Conservation (phyloP, 2,113 vertebrate species). For the Atherinomorus stipes region DNA sequence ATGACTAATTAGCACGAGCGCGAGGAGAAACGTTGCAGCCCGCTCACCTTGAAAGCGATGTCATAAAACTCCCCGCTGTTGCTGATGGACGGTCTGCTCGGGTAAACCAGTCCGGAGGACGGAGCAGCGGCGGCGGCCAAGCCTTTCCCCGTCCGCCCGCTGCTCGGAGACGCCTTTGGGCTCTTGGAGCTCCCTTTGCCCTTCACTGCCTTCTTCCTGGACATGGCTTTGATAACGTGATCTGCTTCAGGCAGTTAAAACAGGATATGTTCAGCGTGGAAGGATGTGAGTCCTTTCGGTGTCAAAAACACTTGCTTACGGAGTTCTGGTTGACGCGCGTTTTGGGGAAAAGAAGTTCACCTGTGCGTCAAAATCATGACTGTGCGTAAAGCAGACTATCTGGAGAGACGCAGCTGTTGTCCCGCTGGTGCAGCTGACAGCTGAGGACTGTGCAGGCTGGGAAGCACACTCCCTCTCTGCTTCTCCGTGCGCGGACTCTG, state of each 20-base stretch:
- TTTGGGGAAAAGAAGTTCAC: slow-evolving; percentile 54
- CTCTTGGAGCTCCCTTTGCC: slow-evolving; percentile 80
- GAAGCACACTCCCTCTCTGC: slow-evolving; percentile 45
- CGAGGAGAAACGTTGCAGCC: neutral
- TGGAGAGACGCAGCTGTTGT: slow-evolving; percentile 37
- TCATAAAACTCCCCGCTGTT: slow-evolving; percentile 93
- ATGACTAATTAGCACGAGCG: neutral
- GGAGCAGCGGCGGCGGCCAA: slow-evolving; percentile 70
- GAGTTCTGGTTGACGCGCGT: slow-evolving; percentile 10
- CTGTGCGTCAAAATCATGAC: slow-evolving; percentile 63
- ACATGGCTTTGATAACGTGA: slow-evolving; percentile 78
- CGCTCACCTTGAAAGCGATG: slow-evolving; percentile 91
- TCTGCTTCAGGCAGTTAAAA: neutral
- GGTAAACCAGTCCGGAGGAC: slow-evolving; percentile 81
- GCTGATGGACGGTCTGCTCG: slow-evolving; percentile 87
- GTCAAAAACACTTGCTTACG: neutral
- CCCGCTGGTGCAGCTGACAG: slow-evolving; percentile 28
- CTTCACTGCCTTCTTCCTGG: slow-evolving; percentile 88
- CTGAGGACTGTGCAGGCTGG: slow-evolving; percentile 23
- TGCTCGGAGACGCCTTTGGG: slow-evolving; percentile 76
- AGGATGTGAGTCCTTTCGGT: neutral
- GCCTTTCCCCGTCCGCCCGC: slow-evolving; percentile 67
- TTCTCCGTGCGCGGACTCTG: slow-evolving; percentile 19
- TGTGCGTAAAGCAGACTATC: slow-evolving; percentile 38
- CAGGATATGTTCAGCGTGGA: neutral